Base-by-base conservation (phyloP, 2,113 vertebrate species). In the Oreochromis tanganicae region DNA sequence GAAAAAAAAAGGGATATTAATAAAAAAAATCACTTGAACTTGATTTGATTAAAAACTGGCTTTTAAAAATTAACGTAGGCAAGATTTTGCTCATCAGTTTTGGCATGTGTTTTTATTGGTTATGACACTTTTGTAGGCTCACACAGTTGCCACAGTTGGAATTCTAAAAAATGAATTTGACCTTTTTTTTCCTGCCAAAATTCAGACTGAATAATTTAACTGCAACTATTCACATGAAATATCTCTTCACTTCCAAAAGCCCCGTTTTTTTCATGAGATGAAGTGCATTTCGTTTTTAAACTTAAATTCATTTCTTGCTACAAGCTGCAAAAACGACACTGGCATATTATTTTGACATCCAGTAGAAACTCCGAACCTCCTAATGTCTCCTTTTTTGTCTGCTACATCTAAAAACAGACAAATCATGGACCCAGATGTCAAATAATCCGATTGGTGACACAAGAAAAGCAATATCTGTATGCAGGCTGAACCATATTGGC, bases 171-270 rank as follows among this genome's bases (percentile, higher is more conserved):
- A 6, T 6, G 5, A 73, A 73, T 46, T 17, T 50, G 9, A 29
- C 24, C 24, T 27, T 73, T 50, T 75, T 71, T 78, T 78, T 19
- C 71, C 71, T 50, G 71, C 71, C 71, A 78, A 50, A 78, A 32
- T 78, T 78, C 43, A 29, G 1, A 10, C 43, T 50, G 46, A 50
- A 78, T 78, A 78, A 78, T 2, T 48, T 48, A 48, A 48, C 68
- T 16, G 38, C 21, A 46, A 27, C 2, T 75, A 50, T 75, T 75
- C 66, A 43, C 66, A 71, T 24, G 14, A 16, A 16, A 43, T 71
- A 16, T 71, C 17, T 38, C 34, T 6, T 7, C 63, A 13, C 13
- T 75, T 29, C 21, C 5, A 0, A 50, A 78, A 78, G 16, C 43
- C 1, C 21, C 0, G 2, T 66, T 19, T 50, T 54, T 50, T 78